A percentile compares a stretch with the other conserved stretches of the same genome.
Conservation (phyloP, 2,797 vertebrate genomes). For the Galago senegalensis region DNA sequence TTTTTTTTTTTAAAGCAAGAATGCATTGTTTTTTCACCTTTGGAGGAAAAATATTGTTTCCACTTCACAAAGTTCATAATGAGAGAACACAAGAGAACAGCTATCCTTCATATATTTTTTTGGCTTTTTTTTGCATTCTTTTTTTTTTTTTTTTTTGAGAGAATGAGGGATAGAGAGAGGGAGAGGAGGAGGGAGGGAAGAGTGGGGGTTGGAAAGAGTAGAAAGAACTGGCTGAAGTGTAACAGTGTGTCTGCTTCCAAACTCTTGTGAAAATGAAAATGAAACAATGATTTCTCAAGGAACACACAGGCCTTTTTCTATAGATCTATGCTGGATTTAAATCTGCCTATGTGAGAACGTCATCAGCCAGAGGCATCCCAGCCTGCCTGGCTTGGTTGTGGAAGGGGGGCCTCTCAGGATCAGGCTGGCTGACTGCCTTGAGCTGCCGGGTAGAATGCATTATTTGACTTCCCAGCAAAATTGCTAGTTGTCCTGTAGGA, state of each 20-base stretch:
- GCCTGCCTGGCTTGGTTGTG: background rate
- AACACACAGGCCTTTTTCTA: constrained; percentile 79
- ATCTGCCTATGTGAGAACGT: constrained; percentile 80
- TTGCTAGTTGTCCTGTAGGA: constrained; percentile 80
- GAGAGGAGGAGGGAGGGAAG: background rate
- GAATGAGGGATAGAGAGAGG: background rate
- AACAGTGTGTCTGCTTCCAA: constrained; percentile 87
- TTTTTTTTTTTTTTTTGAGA: constrained; percentile 72
- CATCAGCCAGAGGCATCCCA: background rate
- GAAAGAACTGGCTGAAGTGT: constrained; percentile 85
- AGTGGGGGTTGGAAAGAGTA: constrained; percentile 76
- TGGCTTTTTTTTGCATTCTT: constrained; percentile 85
- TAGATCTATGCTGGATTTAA: constrained; percentile 79
- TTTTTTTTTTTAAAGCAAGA: constrained; percentile 86
- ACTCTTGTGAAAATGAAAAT: constrained; percentile 81
- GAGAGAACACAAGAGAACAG: constrained; percentile 85
- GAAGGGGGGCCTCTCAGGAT: background rate
- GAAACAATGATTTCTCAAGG: constrained; percentile 74
- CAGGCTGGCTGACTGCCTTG: constrained; percentile 61
- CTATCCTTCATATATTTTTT: constrained; percentile 88
- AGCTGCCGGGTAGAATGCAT: constrained; percentile 80
- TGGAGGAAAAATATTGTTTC: constrained; percentile 84
- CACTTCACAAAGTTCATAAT: constrained; percentile 83
- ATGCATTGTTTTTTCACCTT: constrained; percentile 86
- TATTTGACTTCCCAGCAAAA: constrained; percentile 74